Evolutionary conservation across 2,113 vertebrate genomes (phyloP).

Genomic region (Ophthalmolycus amberensis): DNA sequence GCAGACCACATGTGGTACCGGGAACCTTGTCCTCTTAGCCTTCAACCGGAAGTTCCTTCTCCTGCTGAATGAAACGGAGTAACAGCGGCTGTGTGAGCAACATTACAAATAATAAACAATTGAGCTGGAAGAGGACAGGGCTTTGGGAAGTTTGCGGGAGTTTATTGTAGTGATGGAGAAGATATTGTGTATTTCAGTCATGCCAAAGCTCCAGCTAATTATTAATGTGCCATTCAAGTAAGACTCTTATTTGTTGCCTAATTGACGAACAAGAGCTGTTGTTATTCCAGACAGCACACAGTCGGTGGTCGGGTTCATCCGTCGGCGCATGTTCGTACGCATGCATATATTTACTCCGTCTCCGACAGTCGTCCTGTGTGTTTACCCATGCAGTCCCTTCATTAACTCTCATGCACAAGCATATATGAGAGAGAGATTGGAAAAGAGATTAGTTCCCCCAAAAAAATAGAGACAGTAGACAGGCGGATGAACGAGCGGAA

Average conservation of each 20-base stretch:
- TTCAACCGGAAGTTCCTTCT: neutral
- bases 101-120: conserved; percentile 3
- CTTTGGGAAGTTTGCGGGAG: neutral
- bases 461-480: conserved; percentile 40
- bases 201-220: conserved; percentile 48
- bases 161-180: conserved; percentile 38
- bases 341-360: conserved; percentile 37
- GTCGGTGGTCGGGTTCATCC: conserved; percentile 21
- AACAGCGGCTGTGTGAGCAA: neutral
- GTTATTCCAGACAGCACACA: neutral
- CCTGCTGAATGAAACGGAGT: neutral
- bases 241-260: conserved; percentile 60
- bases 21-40: neutral
- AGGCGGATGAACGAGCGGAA: conserved; percentile 62
- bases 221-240: conserved; percentile 48
- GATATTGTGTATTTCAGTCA: conserved; percentile 53
- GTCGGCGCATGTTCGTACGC: conserved; percentile 12
- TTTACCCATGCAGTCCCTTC: conserved; percentile 55
- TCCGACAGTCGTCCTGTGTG: conserved; percentile 11
- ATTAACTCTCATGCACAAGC: conserved; percentile 58
- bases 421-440: conserved; percentile 57
- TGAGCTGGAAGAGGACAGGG: neutral
- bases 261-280: conserved; percentile 52
- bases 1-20: neutral
- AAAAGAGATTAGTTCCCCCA: conserved; percentile 48